These are phyloP conservation scores for Catharus fuscescens DNA, from an alignment of 2,113 vertebrate species.

Conservation along the genomic window DNA sequence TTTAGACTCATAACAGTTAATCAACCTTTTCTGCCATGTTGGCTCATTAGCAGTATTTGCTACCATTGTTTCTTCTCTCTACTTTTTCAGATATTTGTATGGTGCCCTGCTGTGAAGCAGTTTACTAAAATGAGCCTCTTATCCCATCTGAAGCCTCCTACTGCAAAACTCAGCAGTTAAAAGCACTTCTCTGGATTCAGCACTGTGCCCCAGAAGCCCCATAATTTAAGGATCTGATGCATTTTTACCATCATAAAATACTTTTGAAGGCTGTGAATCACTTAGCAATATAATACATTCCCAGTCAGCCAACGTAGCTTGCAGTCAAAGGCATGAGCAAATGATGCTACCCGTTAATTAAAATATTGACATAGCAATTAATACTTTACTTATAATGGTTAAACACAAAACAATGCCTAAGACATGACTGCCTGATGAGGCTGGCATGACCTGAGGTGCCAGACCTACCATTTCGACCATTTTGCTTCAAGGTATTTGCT, in stretches of 20 bases:
- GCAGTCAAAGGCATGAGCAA: neutral
- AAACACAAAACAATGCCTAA: neutral
- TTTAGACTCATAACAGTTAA: neutral
- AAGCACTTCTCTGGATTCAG: neutral
- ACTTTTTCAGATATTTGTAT: neutral
- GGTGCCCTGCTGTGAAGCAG: neutral
- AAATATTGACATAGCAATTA: neutral
- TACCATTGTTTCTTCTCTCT: neutral
- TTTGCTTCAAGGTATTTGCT: constrained; percentile 94
- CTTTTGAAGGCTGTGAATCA: neutral
- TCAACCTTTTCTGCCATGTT: neutral
- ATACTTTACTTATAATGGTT: neutral
- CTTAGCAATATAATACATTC: neutral
- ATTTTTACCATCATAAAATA: neutral
- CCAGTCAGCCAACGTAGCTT: neutral
- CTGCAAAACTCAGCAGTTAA: neutral
- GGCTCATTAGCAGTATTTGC: neutral
- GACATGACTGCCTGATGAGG: neutral
- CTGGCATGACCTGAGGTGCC: neutral
- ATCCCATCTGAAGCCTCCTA: neutral
- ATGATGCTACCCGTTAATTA: neutral
- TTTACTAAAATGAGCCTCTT: neutral
- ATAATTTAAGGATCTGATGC: neutral
- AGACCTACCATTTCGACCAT: constrained; percentile 91
- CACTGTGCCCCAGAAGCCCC: neutral